These are phyloP conservation scores for Trichosurus vulpecula DNA, from an alignment of 2,797 vertebrate genomes.

Conservation along the genomic window DNA sequence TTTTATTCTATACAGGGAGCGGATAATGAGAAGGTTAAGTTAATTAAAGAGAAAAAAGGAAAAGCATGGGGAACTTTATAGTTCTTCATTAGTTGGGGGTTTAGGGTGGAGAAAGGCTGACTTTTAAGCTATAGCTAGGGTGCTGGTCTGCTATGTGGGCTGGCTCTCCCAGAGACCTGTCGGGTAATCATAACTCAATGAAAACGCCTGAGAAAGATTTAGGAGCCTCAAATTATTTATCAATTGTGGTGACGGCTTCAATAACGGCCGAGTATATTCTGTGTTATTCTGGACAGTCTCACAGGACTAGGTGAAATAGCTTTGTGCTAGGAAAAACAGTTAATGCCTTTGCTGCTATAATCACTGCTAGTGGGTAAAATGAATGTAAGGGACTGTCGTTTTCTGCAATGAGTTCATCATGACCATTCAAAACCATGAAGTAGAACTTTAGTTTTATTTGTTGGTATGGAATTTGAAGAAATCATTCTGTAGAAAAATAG, in stretches of 20 bases:
- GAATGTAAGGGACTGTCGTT: not conserved
- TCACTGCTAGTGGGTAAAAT: constrained; percentile 24
- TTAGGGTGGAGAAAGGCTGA: not conserved
- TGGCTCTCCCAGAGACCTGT: not conserved
- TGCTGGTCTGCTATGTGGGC: not conserved
- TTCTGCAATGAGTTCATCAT: not conserved
- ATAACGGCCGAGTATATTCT: constrained; percentile 3
- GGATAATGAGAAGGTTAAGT: not conserved
- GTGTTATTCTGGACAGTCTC: constrained; percentile 11
- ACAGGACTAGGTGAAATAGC: constrained; percentile 14
- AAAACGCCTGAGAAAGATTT: constrained; percentile 22
- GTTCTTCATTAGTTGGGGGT: not conserved
- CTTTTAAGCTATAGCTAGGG: not conserved
- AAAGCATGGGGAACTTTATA: not conserved
- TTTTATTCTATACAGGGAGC: not conserved
- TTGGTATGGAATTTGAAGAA: constrained; percentile 47
- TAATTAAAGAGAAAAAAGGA: not conserved
- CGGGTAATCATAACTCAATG: not conserved
- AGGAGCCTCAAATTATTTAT: not conserved
- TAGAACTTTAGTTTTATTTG: constrained; percentile 29
- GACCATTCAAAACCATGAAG: not conserved
- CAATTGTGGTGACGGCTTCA: constrained; percentile 3
- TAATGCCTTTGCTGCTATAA: not conserved
- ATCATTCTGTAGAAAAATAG: constrained; percentile 15
- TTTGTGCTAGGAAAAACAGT: constrained; percentile 25